These are phyloP conservation scores for Halcyon chelicuti DNA, from an alignment of 2,797 vertebrate species.

Conservation along the genomic window DNA sequence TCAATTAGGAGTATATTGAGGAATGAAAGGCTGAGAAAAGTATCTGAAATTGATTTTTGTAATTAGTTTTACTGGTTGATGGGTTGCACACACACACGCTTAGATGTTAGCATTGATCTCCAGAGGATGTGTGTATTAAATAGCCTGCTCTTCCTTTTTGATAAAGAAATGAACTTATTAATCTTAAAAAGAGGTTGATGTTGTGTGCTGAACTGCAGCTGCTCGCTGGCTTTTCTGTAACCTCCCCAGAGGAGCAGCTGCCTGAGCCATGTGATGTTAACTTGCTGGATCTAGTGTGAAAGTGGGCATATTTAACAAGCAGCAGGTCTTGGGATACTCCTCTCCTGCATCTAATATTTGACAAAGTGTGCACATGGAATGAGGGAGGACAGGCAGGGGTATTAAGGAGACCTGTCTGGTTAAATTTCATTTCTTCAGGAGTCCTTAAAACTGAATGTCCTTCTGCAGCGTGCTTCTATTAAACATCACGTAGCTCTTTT, in stretches of 20 bases:
- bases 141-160: slow-evolving; percentile 21
- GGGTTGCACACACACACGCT: background rate
- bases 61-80: slow-evolving; percentile 70
- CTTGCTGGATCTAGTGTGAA: background rate
- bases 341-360: background rate
- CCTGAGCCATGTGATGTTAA: background rate
- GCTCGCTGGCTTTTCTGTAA: background rate
- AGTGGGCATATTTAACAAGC: background rate
- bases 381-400: background rate
- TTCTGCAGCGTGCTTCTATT: background rate
- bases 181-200: slow-evolving; percentile 34
- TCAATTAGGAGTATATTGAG: slow-evolving; percentile 68
- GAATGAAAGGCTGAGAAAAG: slow-evolving; percentile 64
- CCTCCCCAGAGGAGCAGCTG: background rate
- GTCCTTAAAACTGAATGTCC: background rate
- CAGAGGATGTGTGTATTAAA: slow-evolving; percentile 37
- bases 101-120: slow-evolving; percentile 56
- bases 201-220: background rate
- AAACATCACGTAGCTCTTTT: background rate
- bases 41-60: slow-evolving; percentile 69
- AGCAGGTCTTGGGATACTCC: background rate
- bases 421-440: background rate
- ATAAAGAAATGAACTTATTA: slow-evolving; percentile 35
- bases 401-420: background rate
- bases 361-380: background rate